These are phyloP conservation scores for Pseudopodoces humilis DNA, from an alignment of 2,113 vertebrate genomes.

Conservation along the genomic window DNA sequence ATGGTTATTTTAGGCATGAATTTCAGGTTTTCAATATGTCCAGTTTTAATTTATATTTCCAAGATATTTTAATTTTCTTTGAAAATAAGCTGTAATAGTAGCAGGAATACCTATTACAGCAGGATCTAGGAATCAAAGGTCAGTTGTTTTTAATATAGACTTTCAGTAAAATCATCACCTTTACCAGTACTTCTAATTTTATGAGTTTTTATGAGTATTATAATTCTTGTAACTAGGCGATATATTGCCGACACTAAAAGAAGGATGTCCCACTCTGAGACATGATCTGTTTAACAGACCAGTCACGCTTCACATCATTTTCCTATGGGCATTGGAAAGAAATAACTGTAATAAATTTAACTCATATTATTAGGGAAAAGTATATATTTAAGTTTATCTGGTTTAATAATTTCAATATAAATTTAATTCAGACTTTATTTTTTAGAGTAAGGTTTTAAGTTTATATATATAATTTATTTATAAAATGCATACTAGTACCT, in stretches of 20 bases:
- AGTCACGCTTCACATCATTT: not conserved
- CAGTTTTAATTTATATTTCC: not conserved
- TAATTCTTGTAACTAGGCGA: not conserved
- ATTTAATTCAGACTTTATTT: not conserved
- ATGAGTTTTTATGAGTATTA: not conserved
- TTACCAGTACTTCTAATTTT: not conserved
- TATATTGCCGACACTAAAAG: not conserved
- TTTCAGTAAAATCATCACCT: not conserved
- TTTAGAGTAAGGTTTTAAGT: no score
- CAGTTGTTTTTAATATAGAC: not conserved
- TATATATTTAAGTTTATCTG: not conserved
- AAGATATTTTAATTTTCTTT: not conserved
- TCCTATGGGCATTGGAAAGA: not conserved
- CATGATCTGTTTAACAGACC: not conserved
- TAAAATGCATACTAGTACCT: not conserved
- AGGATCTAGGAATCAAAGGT: not conserved
- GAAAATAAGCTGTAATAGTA: not conserved
- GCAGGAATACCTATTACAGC: not conserved
- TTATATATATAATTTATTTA: no score
- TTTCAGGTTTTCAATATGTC: not conserved
- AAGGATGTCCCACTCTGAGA: not conserved
- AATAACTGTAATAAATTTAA: not conserved
- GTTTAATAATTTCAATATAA: not conserved
- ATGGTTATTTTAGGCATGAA: not conserved
- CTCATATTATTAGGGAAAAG: not conserved